These are phyloP conservation scores for Ophioninae sp. DNA, from an alignment of 2,888 invertebrate species.

Conservation along the genomic window DNA sequence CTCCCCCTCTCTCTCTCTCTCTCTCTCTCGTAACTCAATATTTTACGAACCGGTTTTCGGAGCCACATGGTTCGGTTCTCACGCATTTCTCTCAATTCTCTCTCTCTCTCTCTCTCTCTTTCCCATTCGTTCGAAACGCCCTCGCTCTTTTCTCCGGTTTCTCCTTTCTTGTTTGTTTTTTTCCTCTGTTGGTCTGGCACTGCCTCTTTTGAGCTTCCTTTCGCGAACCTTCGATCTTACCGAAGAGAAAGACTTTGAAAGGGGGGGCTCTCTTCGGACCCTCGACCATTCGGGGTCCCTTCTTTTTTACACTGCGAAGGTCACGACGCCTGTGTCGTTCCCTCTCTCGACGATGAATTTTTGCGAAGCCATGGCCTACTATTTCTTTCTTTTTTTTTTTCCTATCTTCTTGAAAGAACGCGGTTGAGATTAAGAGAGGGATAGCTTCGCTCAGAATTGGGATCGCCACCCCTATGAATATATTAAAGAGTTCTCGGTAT, in stretches of 20 bases:
- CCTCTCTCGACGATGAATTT: conserved; percentile 66
- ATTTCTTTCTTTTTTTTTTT: conserved; percentile 51
- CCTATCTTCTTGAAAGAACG: conserved; percentile 7
- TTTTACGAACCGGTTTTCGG: conserved; percentile 74
- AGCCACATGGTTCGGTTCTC: conserved; percentile 76
- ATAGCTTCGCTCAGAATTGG: conserved; percentile 5
- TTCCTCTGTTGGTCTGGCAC: conserved; percentile 50
- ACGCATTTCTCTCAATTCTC: conserved; percentile 74
- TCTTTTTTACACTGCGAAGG: conserved; percentile 65
- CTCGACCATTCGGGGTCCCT: conserved; percentile 52
- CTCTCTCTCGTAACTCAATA: conserved; percentile 71
- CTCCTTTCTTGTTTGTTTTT: background rate
- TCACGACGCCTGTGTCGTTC: conserved; percentile 53
- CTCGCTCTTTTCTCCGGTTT: conserved; percentile 1
- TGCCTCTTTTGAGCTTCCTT: conserved; percentile 18
- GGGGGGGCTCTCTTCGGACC: conserved; percentile 53
- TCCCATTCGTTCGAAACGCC: background rate
- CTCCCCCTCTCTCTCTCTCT: conserved; percentile 59
- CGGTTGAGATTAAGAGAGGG: background rate
- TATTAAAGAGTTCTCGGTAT: conserved; percentile 53
- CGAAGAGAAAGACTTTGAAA: conserved; percentile 46
- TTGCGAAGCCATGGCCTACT: conserved; percentile 73
- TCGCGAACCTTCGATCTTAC: conserved; percentile 44
- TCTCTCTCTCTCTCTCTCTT: conserved; percentile 62
- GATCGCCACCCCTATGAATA: conserved; percentile 39